These are phyloP conservation scores for Rhinatrema bivittatum DNA, from an alignment of 2,797 vertebrate genomes.

Conservation along the genomic window DNA sequence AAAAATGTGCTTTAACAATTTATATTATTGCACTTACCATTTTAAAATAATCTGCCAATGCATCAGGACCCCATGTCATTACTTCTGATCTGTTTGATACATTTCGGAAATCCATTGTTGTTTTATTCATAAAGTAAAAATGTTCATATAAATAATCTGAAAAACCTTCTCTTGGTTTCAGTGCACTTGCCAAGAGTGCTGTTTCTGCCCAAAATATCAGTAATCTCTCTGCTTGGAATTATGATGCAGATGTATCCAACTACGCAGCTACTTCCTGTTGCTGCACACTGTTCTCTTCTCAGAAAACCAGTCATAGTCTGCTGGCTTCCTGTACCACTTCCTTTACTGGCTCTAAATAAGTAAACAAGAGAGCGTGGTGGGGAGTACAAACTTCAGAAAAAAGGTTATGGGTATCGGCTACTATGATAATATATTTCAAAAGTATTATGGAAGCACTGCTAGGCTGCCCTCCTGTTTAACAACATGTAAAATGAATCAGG, in stretches of 20 bases:
- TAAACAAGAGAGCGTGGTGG: conserved; percentile 66
- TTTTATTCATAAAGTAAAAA: background rate
- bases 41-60: conserved; percentile 58
- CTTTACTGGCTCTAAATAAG: conserved; percentile 56
- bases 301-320: conserved; percentile 54
- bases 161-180: too few species aligned
- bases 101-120: conserved; percentile 48
- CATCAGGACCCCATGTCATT: conserved; percentile 44
- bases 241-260: background rate
- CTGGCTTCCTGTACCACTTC: conserved; percentile 66
- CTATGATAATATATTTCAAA: too few species aligned
- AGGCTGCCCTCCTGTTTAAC: too few species aligned
- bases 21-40: conserved; percentile 51
- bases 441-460: too few species aligned
- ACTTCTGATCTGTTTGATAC: conserved; percentile 59
- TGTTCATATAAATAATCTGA: background rate
- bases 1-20: too few species aligned
- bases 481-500: too few species aligned
- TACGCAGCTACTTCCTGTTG: conserved; percentile 44
- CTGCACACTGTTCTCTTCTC: conserved; percentile 55
- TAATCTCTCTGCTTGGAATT: too few species aligned
- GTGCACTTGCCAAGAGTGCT: too few species aligned
- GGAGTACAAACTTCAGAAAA: too few species aligned
- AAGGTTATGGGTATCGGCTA: too few species aligned
- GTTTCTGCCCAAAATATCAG: background rate